phyloP scores from a whole-genome alignment of 2,113 vertebrate species.

The Fukomys damarensis region DNA sequence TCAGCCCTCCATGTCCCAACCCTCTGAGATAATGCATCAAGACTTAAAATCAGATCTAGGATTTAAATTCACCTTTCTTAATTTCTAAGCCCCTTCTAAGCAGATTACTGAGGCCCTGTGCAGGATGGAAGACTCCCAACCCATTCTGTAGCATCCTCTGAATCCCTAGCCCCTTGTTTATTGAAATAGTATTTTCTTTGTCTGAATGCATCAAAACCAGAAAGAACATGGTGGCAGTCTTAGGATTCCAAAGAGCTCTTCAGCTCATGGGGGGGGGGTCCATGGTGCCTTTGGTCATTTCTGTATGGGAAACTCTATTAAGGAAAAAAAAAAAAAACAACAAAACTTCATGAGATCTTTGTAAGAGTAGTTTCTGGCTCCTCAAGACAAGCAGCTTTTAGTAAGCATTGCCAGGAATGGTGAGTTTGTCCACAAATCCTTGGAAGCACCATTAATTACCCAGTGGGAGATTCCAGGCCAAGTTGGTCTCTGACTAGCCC shows the following conservation, averaged over 20 bases:
- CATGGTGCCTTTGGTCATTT: background rate
- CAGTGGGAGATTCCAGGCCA: background rate
- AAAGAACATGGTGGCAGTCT: background rate
- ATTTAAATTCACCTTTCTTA: background rate
- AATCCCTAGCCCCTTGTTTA: background rate
- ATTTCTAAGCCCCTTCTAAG: background rate
- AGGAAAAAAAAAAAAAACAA: too few relatives aligned
- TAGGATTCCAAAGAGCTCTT: background rate
- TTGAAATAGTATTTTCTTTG: background rate
- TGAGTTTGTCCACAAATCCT: background rate
- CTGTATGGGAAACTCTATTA: background rate
- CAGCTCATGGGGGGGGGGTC: background rate
- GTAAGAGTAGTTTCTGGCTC: background rate
- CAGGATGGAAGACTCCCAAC: fast-evolving
- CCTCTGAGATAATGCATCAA: background rate
- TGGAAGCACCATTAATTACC: background rate
- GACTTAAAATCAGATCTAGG: background rate
- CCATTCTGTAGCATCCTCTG: background rate
- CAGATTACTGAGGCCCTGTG: fast-evolving
- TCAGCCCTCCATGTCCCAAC: fast-evolving
- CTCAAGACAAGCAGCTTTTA: background rate
- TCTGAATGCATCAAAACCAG: background rate
- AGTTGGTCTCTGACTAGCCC: background rate
- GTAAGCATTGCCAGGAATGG: background rate
- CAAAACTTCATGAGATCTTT: background rate